These are phyloP conservation scores for Haplochromis vanheusdeni DNA, from an alignment of 2,113 vertebrate species.

Conservation along the genomic window DNA sequence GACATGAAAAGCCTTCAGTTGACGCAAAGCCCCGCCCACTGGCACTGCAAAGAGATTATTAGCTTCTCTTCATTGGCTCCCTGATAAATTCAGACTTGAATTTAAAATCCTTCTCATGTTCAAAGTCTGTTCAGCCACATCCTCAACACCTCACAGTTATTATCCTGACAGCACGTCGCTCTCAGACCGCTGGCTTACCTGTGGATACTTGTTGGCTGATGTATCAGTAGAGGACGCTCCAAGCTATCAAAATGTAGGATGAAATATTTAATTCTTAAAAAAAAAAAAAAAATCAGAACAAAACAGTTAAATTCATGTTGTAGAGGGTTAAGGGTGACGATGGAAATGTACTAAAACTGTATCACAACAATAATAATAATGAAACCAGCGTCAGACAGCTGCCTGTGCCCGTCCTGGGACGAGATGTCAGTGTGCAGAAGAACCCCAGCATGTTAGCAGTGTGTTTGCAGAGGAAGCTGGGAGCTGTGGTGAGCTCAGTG, in stretches of 20 bases:
- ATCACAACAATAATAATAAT: not conserved
- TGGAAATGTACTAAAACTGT: not conserved
- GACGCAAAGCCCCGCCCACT: not conserved
- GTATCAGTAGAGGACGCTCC: fast-evolving
- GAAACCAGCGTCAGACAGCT: not conserved
- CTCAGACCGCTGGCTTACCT: not conserved
- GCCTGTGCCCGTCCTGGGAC: not conserved
- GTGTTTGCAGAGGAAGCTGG: not conserved
- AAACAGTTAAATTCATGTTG: not conserved
- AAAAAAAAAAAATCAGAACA: not conserved
- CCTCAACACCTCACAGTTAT: not conserved
- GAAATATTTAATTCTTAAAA: not conserved
- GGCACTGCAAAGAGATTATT: not conserved
- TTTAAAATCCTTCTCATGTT: not conserved
- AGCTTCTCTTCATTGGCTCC: not conserved
- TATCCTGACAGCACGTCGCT: not conserved
- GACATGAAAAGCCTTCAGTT: not conserved
- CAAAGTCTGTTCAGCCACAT: not conserved
- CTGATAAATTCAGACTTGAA: not conserved
- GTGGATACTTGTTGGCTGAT: not conserved
- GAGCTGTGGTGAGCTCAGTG: fast-evolving
- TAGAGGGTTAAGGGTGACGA: not conserved
- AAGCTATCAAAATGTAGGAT: not conserved
- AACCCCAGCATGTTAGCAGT: not conserved
- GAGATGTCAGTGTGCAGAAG: not conserved